Evolutionary conservation across 2,113 vertebrate species (phyloP), one percentile per base, ranked within the genome.

Genomic region (Donacobius atricapilla): DNA sequence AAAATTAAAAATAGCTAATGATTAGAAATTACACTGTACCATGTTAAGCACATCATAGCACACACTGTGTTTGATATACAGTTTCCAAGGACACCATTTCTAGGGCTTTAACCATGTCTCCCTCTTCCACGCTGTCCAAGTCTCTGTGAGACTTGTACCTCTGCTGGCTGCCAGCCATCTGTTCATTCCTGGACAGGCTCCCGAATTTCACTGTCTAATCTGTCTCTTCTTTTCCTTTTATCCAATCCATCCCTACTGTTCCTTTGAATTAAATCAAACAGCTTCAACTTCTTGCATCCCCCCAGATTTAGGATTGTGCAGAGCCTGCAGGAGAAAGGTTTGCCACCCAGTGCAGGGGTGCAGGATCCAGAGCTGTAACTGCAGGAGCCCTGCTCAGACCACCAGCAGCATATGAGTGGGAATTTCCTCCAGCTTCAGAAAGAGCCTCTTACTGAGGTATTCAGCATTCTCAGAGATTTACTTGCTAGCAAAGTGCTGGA

Each of bases 41-140:
- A 10, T 2, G 0, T 31, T 20, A 61, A 82, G 58, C 33, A 63
- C 21, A 4, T 37, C 64, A 25, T 16, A 50, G 39, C 23, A 63
- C 53, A 66, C 35, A 37, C 8, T 33, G 13, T 18, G 21, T 35
- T 11, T 27, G 19, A 44, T 1, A 11, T 20, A 33, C 8, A 37
- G 15, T 50, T 85, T 57, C 28, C 51, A 58, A 68, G 33, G 57
- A 24, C 42, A 68, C 8, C 3, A 13, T 58, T 93, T 90, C 65
- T 48, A 40, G 22, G 28, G 51, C 25, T 58, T 79, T 53, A 66
- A 15, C 21, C 2, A 1, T 8, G 17, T 27, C 10, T 20, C 40
- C 23, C 31, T 63, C 63, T 40, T 73, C n/a, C 42, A 35, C 0
- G 0, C 9, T 78, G 23, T 9, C 39, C 63, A 37, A 1, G 54